A percentile compares a stretch with the other conserved stretches of the same genome.
Evolutionary conservation across 2,797 vertebrate species (phyloP).

Genomic region (Lagodon rhomboides): DNA sequence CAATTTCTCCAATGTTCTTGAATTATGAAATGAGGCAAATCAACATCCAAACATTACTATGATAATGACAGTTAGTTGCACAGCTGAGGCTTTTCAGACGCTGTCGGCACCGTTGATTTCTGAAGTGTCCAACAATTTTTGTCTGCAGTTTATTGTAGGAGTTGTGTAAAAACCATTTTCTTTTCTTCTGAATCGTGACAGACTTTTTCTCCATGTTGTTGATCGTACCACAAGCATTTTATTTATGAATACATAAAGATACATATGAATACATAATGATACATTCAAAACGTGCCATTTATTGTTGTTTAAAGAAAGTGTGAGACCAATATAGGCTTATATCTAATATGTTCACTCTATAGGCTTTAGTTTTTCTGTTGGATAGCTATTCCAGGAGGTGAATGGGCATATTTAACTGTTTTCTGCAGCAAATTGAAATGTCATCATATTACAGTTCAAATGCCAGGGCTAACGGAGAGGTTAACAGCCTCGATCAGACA

Average conservation of each 20-base stretch:
- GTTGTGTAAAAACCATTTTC: background rate
- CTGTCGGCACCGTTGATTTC: conserved; percentile 7
- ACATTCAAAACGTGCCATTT: background rate
- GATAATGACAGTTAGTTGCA: conserved; percentile 25
- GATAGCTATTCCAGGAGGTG: conserved; percentile 27
- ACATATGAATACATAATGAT: too few species aligned
- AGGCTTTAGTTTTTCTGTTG: conserved; percentile 25
- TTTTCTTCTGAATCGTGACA: conserved; percentile 8
- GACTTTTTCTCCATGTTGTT: too few species aligned
- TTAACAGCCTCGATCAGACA: conserved; percentile 10
- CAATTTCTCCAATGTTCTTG: conserved; percentile 34
- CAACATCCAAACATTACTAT: conserved; percentile 25
- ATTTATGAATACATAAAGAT: background rate
- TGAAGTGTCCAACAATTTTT: conserved; percentile 8
- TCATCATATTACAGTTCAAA: conserved; percentile 53
- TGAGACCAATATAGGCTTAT: background rate
- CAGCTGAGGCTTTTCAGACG: background rate
- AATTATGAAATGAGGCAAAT: conserved; percentile 39
- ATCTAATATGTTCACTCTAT: background rate
- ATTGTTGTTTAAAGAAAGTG: background rate
- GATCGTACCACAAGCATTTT: too few species aligned
- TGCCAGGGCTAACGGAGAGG: conserved; percentile 47
- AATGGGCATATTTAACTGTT: conserved; percentile 38
- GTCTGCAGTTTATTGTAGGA: background rate
- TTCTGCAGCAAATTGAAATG: conserved; percentile 54